These are phyloP conservation scores for Trichonephila inaurata DNA, from an alignment of 1,140 invertebrate species.

Conservation along the genomic window DNA sequence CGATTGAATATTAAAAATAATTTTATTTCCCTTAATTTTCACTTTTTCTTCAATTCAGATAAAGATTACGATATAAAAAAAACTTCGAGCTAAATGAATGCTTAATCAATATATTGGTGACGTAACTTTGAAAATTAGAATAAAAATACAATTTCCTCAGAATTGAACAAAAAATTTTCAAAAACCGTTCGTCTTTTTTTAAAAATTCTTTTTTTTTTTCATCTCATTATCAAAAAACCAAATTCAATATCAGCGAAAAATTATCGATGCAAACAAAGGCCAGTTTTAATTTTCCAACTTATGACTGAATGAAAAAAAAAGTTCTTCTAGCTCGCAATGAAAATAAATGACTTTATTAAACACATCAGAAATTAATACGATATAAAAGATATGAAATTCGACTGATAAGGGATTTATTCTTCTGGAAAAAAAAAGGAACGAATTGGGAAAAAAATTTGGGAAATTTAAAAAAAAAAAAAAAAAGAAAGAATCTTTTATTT, in stretches of 20 bases:
- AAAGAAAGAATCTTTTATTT: neutral
- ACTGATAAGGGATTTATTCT: conserved; percentile 59
- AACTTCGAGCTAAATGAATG: neutral
- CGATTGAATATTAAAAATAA: no score
- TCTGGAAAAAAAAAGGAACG: neutral
- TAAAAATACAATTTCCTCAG: neutral
- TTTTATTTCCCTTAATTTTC: no score
- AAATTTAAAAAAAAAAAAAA: conserved; percentile 37
- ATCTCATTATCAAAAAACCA: conserved; percentile 45
- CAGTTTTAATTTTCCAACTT: conserved; percentile 44
- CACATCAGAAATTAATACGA: conserved; percentile 57
- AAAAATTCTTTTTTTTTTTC: neutral
- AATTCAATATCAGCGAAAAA: neutral
- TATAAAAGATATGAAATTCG: conserved; percentile 65
- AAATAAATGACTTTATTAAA: conserved; percentile 75
- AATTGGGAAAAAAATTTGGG: neutral
- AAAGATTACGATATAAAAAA: neutral
- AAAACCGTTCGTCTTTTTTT: neutral
- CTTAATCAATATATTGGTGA: neutral
- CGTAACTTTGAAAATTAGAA: neutral
- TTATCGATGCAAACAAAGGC: conserved; percentile 34
- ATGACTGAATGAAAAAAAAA: neutral
- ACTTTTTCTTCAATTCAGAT: neutral
- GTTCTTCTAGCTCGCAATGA: conserved; percentile 42
- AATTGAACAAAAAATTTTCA: neutral